Evolutionary conservation across 1,140 invertebrate genomes (phyloP).

Genomic region (Ostrea edulis): DNA sequence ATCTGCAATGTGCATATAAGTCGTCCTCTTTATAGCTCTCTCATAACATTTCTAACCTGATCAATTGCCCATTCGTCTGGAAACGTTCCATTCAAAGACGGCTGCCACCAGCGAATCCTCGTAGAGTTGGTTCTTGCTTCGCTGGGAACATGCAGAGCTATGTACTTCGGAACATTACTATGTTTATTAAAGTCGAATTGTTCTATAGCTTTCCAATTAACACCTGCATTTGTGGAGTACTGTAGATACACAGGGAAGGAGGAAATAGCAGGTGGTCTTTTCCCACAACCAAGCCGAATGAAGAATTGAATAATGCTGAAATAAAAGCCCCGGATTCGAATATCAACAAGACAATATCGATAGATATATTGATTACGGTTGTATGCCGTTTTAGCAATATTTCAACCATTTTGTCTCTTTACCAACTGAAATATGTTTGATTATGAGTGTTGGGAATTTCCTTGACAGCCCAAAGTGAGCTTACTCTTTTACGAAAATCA

Average conservation of each 20-base stretch:
- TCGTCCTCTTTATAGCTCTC: neutral
- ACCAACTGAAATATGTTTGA: too few species aligned
- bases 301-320: constrained; percentile 78
- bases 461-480: too few species aligned
- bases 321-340: constrained; percentile 12
- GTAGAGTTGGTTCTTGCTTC: constrained; percentile 75
- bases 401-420: too few species aligned
- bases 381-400: too few species aligned
- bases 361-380: too few species aligned
- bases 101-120: constrained; percentile 79
- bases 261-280: constrained; percentile 55
- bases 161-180: constrained; percentile 71
- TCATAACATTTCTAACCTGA: constrained; percentile 69
- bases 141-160: constrained; percentile 76
- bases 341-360: too few species aligned
- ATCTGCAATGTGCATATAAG: too few species aligned
- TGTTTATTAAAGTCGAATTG: constrained; percentile 76
- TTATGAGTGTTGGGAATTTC: too few species aligned
- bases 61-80: constrained; percentile 79
- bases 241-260: constrained; percentile 76
- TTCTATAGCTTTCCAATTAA: constrained; percentile 78
- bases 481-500: too few species aligned
- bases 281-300: constrained; percentile 72
- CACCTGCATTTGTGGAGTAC: constrained; percentile 78
- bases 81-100: constrained; percentile 76